A percentile compares a stretch with the other conserved stretches of the same genome.
phyloP scores from a whole-genome alignment of 2,797 vertebrate genomes.

The Dallia pectoralis region DNA sequence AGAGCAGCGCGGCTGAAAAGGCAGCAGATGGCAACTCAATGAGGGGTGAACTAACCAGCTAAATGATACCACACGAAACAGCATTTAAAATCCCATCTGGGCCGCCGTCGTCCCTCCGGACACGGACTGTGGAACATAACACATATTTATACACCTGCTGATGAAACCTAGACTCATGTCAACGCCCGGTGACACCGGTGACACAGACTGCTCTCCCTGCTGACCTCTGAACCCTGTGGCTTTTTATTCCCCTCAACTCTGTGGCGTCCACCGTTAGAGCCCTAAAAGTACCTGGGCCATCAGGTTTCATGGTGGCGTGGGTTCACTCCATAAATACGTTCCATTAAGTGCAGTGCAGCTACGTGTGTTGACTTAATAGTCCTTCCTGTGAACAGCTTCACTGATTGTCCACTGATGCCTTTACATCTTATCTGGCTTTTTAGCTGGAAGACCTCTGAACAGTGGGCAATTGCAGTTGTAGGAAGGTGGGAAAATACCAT shows the following conservation, averaged over 20 bases:
- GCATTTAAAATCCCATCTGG: constrained; percentile 88
- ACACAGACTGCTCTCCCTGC: constrained; percentile 49
- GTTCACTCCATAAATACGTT: constrained; percentile 39
- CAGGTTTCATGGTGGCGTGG: background rate
- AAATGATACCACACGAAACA: constrained; percentile 84
- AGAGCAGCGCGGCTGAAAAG: constrained; percentile 53
- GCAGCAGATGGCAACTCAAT: constrained; percentile 91
- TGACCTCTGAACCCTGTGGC: constrained; percentile 65
- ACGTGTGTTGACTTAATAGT: constrained; percentile 48
- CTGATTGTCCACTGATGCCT: background rate
- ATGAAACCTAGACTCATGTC: constrained; percentile 67
- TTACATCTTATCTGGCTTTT: background rate
- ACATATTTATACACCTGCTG: constrained; percentile 76
- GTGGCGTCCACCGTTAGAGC: constrained; percentile 29
- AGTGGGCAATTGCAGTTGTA: background rate
- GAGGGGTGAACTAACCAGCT: constrained; percentile 90
- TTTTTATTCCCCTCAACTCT: constrained; percentile 36
- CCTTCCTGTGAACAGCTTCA: background rate
- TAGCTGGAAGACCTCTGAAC: background rate
- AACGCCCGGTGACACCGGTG: constrained; percentile 64
- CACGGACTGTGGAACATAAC: constrained; percentile 70
- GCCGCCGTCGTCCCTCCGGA: constrained; percentile 70
- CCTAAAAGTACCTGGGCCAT: background rate
- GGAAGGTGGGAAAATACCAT: background rate
- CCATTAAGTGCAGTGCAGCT: constrained; percentile 47